Conservation (phyloP, 2,113 vertebrate species). For the Gracilinanus agilis region DNA sequence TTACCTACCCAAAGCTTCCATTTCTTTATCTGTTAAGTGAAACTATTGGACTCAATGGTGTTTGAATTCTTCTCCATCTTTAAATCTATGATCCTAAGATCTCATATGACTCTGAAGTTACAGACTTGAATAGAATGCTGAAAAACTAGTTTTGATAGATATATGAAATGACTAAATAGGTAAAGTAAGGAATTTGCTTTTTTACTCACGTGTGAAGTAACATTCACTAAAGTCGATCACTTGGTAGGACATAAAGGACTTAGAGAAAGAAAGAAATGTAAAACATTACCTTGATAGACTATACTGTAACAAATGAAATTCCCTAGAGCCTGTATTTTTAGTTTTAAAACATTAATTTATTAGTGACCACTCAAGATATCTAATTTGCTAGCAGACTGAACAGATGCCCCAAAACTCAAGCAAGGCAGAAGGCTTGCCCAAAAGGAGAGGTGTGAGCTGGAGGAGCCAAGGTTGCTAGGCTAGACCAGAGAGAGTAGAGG, state of each 20-base stretch:
- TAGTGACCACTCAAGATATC: no score
- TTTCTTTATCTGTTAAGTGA: neutral
- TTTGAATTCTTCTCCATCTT: neutral
- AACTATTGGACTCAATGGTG: neutral
- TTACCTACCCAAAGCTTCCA: neutral
- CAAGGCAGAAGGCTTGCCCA: no score
- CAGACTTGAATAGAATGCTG: neutral
- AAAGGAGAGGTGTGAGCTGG: no score
- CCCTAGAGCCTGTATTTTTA: no score
- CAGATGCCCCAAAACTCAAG: no score
- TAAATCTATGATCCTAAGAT: neutral
- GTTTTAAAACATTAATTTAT: no score
- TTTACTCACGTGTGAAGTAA: neutral
- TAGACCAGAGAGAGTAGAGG: no score
- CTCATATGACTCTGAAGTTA: neutral
- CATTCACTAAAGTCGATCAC: neutral
- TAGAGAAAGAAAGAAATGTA: neutral
- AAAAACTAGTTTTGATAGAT: neutral
- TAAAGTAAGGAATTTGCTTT: neutral
- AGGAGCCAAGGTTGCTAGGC: no score
- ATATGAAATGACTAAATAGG: neutral
- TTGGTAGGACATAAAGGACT: neutral
- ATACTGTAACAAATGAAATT: neutral
- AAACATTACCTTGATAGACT: neutral
- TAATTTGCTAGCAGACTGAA: no score